Base-by-base conservation (phyloP, 2,888 invertebrate species). In the Alloscopus bannaensis region DNA sequence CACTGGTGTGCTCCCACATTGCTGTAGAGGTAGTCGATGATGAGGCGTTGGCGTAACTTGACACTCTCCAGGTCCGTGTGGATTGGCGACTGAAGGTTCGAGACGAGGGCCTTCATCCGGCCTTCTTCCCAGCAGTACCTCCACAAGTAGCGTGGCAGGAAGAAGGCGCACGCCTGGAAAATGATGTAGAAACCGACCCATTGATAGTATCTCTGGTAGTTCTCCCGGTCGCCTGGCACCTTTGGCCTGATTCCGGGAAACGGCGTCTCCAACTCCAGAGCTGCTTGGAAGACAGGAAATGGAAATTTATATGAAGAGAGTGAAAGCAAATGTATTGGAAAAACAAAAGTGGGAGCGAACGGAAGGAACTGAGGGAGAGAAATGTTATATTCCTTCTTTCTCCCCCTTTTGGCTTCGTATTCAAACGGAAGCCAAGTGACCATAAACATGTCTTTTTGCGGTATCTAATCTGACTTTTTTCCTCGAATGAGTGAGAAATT, bases 171-270 rank as follows among this genome's bases (percentile, higher is more conserved):
- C 11, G 83, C 81, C 47, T 84, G 84, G 50, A 84, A 75, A 52
- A 83, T 80, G n/a, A 84, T 81, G 64, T 81, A 73, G 62, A 84
- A 80, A 16, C 81, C 81, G 26, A 83, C 79, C 82, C 82, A 84
- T 70, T 84, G 84, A 36, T 84, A 84, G 70, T 84, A 83, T 13
- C 81, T 50, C 55, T 84, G 82, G 22, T 83, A 82, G 59, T 82
- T 81, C 36, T 82, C 77, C 42, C 66, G 75, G 40, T 82, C 81
- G n/a, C 80, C 80, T 31, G 68, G 75, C 11, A 52, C 65, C 29
- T 80, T 79, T 3, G 83, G 83, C 52, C 83, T 31, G 13, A 83
- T 75, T 8, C 83, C 83, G 3, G 81, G 80, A 59, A 76, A 80
- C 16, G 81, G 80, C 1, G 76, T 72, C 45, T 81, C 83, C 59